Percentiles rank a stretch among this genome's conserved stretches.
Conservation (phyloP, 2,797 vertebrate species). For the Sebastes matsubarae region DNA sequence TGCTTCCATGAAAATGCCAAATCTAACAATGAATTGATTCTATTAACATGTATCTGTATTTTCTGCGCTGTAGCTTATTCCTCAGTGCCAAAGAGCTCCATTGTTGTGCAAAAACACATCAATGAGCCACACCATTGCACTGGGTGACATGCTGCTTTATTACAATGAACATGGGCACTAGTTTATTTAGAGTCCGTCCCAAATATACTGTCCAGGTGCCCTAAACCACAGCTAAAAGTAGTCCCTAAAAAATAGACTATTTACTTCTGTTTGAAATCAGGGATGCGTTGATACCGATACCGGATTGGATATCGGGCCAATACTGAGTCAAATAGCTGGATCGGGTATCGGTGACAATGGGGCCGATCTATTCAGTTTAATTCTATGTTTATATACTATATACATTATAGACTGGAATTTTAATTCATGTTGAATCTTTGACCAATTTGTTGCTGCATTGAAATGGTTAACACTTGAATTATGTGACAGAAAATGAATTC, state of each 20-base stretch:
- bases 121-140: too few species aligned
- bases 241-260: neutral
- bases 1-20: neutral
- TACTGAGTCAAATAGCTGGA: too few species aligned
- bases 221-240: neutral
- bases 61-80: neutral
- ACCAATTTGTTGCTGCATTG: too few species aligned
- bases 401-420: too few species aligned
- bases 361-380: too few species aligned
- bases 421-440: too few species aligned
- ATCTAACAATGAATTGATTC: neutral
- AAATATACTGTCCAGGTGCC: neutral
- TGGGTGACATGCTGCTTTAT: neutral
- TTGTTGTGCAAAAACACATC: neutral
- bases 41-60: neutral
- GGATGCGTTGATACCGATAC: too few species aligned
- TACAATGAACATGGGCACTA: neutral
- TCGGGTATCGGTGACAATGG: too few species aligned
- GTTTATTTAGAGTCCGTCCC: neutral
- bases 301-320: too few species aligned
- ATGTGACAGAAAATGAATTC: neutral
- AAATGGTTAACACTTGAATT: fast-evolving
- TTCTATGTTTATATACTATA: too few species aligned
- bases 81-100: neutral
- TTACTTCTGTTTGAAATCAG: neutral